These are phyloP conservation scores for Chymomyza procnemis DNA, from an alignment of 2,888 invertebrate species.

Conservation along the genomic window DNA sequence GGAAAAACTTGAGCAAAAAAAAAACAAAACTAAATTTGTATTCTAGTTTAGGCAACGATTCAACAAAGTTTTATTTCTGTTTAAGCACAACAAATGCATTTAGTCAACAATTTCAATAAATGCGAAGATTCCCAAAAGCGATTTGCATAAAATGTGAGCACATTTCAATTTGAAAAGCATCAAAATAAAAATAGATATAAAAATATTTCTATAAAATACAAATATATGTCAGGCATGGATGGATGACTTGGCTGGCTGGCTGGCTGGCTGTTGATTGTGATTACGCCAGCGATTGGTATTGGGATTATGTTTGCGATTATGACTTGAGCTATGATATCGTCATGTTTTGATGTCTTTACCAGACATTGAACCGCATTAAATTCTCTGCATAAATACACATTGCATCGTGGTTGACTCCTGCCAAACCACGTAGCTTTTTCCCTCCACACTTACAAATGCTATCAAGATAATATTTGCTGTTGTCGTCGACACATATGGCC, in stretches of 20 bases:
- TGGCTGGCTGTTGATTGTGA: slow-evolving; percentile 64
- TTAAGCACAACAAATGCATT: slow-evolving; percentile 28
- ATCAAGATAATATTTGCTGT: neutral
- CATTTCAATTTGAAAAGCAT: slow-evolving; percentile 72
- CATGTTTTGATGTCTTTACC: slow-evolving; percentile 72
- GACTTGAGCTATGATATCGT: slow-evolving; percentile 47
- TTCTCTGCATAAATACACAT: slow-evolving; percentile 71
- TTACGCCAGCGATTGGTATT: slow-evolving; percentile 30
- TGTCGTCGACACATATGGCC: slow-evolving; percentile 38
- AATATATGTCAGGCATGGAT: neutral
- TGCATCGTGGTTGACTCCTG: slow-evolving; percentile 34
- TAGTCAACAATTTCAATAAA: slow-evolving; percentile 46
- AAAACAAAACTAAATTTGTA: neutral
- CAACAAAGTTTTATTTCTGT: slow-evolving; percentile 4
- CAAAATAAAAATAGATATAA: slow-evolving; percentile 39
- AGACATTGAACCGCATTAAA: slow-evolving; percentile 74
- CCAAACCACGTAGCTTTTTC: too few relatives aligned
- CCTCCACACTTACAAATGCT: slow-evolving; percentile 7
- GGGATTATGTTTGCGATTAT: slow-evolving; percentile 48
- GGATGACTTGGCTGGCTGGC: too few relatives aligned
- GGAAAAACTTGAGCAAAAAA: neutral
- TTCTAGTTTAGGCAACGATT: neutral
- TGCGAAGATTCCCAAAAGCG: slow-evolving; percentile 62
- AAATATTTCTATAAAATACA: slow-evolving; percentile 1
- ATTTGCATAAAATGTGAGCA: slow-evolving; percentile 56